Conservation (phyloP, 2,888 invertebrate species). For the Agrotis clavis region DNA sequence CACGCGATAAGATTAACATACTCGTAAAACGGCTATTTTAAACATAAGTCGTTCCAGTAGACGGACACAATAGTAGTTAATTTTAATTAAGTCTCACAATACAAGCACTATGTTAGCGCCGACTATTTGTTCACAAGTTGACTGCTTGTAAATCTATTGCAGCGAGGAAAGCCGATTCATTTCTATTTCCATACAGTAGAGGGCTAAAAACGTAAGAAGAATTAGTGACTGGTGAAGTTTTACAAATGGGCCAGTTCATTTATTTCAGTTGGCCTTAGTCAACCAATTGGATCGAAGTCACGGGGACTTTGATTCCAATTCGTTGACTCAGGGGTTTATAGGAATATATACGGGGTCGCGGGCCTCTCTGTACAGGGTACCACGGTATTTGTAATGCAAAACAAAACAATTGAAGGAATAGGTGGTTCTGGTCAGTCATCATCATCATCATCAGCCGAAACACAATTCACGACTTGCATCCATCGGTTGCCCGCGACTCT, state of each 20-base stretch:
- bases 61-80: slow-evolving; percentile 20
- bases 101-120: slow-evolving; percentile 38
- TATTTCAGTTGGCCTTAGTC: background rate
- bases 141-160: slow-evolving; percentile 43
- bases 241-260: slow-evolving; percentile 26
- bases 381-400: too few species aligned
- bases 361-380: too few species aligned
- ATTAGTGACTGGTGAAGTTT: slow-evolving; percentile 14
- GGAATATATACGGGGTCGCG: too few species aligned
- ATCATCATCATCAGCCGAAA: too few species aligned
- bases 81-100: slow-evolving; percentile 30
- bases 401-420: too few species aligned
- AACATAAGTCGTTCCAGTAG: background rate
- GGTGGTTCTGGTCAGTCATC: too few species aligned
- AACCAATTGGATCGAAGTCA: background rate
- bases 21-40: background rate
- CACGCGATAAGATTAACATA: background rate
- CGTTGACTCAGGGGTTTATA: too few species aligned
- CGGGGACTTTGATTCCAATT: too few species aligned
- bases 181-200: slow-evolving; percentile 58
- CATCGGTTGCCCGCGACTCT: too few species aligned
- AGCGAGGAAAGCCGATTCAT: slow-evolving; percentile 56
- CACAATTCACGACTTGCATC: too few species aligned
- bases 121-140: slow-evolving; percentile 41
- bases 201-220: slow-evolving; percentile 8